phyloP scores from a whole-genome alignment of 2,113 vertebrate genomes.

The Ctenodactylus gundi region DNA sequence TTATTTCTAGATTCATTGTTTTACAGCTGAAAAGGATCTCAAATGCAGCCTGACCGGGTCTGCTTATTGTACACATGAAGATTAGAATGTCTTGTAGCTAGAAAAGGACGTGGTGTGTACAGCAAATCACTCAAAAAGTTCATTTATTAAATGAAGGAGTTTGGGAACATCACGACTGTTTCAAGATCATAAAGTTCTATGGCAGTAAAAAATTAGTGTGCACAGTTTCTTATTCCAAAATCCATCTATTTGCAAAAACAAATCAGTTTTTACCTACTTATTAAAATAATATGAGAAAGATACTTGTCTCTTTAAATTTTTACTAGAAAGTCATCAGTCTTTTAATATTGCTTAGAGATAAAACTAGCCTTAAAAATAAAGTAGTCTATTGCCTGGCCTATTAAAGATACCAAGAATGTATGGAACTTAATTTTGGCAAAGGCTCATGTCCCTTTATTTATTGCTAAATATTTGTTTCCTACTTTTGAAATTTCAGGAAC shows the following conservation, averaged over 20 bases:
- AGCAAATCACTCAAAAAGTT: not conserved
- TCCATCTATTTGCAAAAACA: not conserved
- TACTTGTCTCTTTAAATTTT: conserved; percentile 7
- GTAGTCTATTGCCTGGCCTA: not conserved
- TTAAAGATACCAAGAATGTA: not conserved
- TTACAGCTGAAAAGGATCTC: conserved; percentile 42
- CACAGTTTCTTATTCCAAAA: conserved; percentile 10
- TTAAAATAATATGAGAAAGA: conserved; percentile 36
- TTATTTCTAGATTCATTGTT: conserved; percentile 22
- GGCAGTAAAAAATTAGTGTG: not conserved
- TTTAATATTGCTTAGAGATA: not conserved
- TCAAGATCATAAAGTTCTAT: not conserved
- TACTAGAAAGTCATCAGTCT: not conserved
- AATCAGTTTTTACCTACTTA: not conserved
- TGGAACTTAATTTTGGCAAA: not conserved
- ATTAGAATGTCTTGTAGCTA: not conserved
- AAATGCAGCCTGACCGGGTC: not conserved
- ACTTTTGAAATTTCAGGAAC: not conserved
- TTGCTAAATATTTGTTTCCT: not conserved
- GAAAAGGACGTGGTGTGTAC: not conserved
- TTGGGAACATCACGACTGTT: not conserved
- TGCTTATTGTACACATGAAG: not conserved
- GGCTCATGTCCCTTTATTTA: not conserved
- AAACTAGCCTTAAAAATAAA: not conserved
- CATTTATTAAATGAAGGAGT: not conserved